Evolutionary conservation across 2,888 invertebrate genomes (phyloP).

Genomic region (Ypsolopha scabrella): DNA sequence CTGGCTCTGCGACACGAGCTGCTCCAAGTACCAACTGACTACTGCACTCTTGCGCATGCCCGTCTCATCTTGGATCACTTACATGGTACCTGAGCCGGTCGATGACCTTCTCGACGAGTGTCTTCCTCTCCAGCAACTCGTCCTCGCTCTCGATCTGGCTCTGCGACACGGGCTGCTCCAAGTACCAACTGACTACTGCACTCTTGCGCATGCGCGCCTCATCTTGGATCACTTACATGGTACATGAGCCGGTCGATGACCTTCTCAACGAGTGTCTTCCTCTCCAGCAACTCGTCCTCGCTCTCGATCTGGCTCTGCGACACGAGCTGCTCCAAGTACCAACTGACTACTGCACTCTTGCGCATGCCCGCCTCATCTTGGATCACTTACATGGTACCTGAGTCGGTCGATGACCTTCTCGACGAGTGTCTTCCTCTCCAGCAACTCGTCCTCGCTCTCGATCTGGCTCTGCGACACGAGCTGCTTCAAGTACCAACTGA

Average conservation of each 20-base stretch:
- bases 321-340: slow-evolving; percentile 92
- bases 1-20: slow-evolving; percentile 78
- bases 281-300: slow-evolving; percentile 90
- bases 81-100: slow-evolving; percentile 90
- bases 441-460: too few relatives aligned
- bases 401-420: too few relatives aligned
- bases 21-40: slow-evolving; percentile 93
- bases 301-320: slow-evolving; percentile 82
- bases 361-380: slow-evolving; percentile 77
- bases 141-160: slow-evolving; percentile 86
- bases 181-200: slow-evolving; percentile 93
- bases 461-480: too few relatives aligned
- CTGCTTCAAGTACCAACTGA: too few relatives aligned
- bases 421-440: not conserved
- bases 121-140: slow-evolving; percentile 89
- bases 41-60: slow-evolving; percentile 85
- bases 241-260: slow-evolving; percentile 92
- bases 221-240: slow-evolving; percentile 69
- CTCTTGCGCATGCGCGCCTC: slow-evolving; percentile 77
- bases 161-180: slow-evolving; percentile 86
- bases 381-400: too few relatives aligned
- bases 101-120: slow-evolving; percentile 92
- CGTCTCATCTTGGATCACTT: slow-evolving; percentile 50
- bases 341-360: slow-evolving; percentile 87
- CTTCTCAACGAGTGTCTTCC: slow-evolving; percentile 92